Evolutionary conservation across 1,140 invertebrate species (phyloP), one percentile per base, ranked within the genome.

Genomic region (Vanessa atalanta): DNA sequence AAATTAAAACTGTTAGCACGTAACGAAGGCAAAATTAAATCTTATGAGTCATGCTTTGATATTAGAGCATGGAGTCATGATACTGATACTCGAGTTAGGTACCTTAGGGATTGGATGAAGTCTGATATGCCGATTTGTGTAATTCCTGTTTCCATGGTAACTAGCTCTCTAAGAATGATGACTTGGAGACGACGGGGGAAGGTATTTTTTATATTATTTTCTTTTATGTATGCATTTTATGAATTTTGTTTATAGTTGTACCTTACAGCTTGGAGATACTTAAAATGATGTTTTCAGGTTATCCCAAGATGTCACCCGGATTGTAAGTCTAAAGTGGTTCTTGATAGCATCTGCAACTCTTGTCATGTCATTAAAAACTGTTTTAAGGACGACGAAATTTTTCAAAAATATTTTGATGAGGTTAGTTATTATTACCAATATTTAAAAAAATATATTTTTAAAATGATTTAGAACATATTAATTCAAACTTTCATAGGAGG

Each of bases 61-160:
- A 48, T 90, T 8, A 78, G 89, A 70, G 88, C 90, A 83, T 92
- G 89, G 90, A 91, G 88, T 84, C 90, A 92, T 87, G 87, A 91
- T 73, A 55, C 68, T 11, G 23, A 65, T 16, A 65, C n/a, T 7
- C 80, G 84, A 16, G 78, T 81, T 53, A 51, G 72, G 9, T 89
- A 90, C 65, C 87, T 92, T 20, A 89, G 82, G 80, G 88, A 90
- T 82, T 92, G 90, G 90, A 88, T 91, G 55, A 91, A 84, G 74
- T 75, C 79, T 65, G 83, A 90, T 77, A 89, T 90, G 89, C 87
- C 88, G n/a, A 78, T 85, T 69, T 86, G 83, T 79, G 67, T 88
- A 53, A 73, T 92, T 43, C 83, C 89, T 50, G 65, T 83, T 11
- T 71, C 75, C 72, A 84, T 82, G 7, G 74, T 92, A 16, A 61